Conservation (phyloP, 2,113 vertebrate genomes). For the Sturnus vulgaris region DNA sequence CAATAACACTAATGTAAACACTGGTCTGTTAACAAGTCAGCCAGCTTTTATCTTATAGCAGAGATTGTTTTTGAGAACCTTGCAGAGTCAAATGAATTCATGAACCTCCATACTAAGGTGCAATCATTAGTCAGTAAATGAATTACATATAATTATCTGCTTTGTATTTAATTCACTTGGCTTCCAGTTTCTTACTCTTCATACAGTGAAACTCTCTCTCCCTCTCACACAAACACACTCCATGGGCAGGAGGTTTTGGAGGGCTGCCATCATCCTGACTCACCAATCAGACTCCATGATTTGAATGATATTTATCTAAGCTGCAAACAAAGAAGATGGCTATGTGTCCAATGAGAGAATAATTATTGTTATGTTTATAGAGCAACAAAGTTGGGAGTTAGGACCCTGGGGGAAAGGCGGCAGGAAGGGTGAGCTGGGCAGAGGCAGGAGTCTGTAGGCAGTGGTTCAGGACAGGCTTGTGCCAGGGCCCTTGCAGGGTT, state of each 20-base stretch:
- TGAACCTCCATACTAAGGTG: constrained; percentile 58
- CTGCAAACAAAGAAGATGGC: constrained; percentile 61
- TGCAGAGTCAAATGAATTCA: constrained; percentile 38
- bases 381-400: constrained; percentile 52
- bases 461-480: neutral
- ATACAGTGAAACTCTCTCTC: constrained; percentile 39
- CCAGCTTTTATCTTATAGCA: constrained; percentile 26
- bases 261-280: constrained; percentile 36
- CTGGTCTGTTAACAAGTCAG: neutral
- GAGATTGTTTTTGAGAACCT: constrained; percentile 33
- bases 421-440: constrained; percentile 30
- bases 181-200: constrained; percentile 61
- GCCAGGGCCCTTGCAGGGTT: neutral
- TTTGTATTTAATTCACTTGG: constrained; percentile 65
- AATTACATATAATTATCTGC: constrained; percentile 69
- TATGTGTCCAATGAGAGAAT: constrained; percentile 47
- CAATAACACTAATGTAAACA: neutral
- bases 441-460: constrained; percentile 15
- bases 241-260: constrained; percentile 49
- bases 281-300: constrained; percentile 40
- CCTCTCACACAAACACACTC: constrained; percentile 19
- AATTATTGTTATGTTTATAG: constrained; percentile 65
- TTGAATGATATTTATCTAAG: constrained; percentile 50
- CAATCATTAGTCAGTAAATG: constrained; percentile 73
- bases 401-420: constrained; percentile 47